A percentile compares a stretch with the other conserved stretches of the same genome.
phyloP scores from a whole-genome alignment of 2,888 invertebrate species.

The Dynastes tityus region DNA sequence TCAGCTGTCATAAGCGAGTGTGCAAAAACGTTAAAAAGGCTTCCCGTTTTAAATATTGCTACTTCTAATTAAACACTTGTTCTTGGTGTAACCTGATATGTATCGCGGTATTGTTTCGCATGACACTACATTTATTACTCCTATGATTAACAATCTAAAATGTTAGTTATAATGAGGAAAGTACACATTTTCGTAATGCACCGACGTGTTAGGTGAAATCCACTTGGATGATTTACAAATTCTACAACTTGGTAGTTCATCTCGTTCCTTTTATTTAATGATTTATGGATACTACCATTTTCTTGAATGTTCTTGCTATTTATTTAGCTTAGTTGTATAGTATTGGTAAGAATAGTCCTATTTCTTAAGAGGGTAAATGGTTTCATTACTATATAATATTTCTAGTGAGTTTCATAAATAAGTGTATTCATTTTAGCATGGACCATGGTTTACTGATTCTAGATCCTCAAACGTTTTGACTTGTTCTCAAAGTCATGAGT shows the following conservation, averaged over 20 bases:
- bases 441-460: no score
- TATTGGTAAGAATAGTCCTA: no score
- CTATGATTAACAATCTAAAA: slow-evolving; percentile 10
- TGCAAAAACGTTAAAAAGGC: neutral
- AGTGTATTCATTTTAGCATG: no score
- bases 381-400: no score
- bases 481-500: no score
- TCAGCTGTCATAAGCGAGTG: slow-evolving; percentile 3
- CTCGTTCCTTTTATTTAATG: neutral
- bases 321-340: no score
- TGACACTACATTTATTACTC: slow-evolving; percentile 2
- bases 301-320: neutral
- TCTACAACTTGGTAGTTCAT: neutral
- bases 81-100: neutral
- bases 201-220: neutral
- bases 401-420: no score
- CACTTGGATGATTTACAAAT: neutral
- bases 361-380: no score
- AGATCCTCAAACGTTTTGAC: no score
- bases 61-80: slow-evolving; percentile 23
- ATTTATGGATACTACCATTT: neutral
- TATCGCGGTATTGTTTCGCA: slow-evolving; percentile 1
- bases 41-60: slow-evolving; percentile 5
- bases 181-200: neutral
- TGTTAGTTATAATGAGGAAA: slow-evolving; percentile 17